Evolutionary conservation across 2,113 vertebrate species (phyloP).

Genomic region (Formicarius rufipectus): DNA sequence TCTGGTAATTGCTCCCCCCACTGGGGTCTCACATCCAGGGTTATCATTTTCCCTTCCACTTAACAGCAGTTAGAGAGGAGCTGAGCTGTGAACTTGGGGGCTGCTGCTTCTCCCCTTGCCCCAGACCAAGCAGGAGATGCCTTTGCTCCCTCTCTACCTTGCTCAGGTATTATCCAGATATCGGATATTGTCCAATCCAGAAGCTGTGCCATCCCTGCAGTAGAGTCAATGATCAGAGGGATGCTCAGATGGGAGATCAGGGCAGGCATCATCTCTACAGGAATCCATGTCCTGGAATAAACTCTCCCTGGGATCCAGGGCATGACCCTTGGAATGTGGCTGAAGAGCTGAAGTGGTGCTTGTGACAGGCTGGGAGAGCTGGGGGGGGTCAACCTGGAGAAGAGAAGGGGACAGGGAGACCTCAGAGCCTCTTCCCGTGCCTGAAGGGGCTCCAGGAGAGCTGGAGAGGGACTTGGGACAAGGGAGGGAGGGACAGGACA

Average conservation of each 20-base stretch:
- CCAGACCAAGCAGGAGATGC: neutral
- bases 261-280: neutral
- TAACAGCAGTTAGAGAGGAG: neutral
- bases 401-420: neutral
- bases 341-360: neutral
- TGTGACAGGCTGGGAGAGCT: neutral
- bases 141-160: neutral
- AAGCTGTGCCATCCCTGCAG: fast-evolving
- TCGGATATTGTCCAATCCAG: neutral
- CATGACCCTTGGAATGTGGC: neutral
- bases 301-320: neutral
- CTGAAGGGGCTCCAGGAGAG: neutral
- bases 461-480: neutral
- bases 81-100: neutral
- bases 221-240: fast-evolving
- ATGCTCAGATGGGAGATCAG: neutral
- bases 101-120: neutral
- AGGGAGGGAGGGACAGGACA: neutral
- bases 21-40: neutral
- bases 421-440: neutral
- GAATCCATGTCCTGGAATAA: neutral
- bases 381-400: neutral
- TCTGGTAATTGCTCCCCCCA: neutral
- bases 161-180: fast-evolving
- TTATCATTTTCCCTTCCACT: neutral